phyloP scores from a whole-genome alignment of 2,797 vertebrate genomes.

The Coracias cyanogaster region DNA sequence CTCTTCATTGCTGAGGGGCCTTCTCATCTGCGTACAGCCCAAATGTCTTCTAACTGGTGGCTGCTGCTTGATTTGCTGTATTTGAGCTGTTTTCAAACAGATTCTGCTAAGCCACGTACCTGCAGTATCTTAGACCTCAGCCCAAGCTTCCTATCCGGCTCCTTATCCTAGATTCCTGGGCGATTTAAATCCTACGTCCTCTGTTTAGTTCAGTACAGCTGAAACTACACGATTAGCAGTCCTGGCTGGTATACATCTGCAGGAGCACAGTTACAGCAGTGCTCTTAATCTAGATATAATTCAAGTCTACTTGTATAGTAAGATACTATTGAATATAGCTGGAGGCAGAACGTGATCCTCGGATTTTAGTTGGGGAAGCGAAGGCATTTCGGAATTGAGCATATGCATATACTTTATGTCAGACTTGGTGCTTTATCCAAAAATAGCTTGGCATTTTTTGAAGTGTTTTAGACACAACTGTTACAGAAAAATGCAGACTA shows the following conservation, averaged over 20 bases:
- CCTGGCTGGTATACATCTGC: background rate
- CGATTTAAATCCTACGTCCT: background rate
- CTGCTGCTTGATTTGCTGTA: background rate
- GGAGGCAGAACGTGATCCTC: background rate
- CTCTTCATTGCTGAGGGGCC: background rate
- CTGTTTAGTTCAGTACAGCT: background rate
- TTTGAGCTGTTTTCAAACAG: background rate
- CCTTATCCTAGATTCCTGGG: slow-evolving; percentile 31
- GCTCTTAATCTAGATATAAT: background rate
- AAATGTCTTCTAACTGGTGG: background rate
- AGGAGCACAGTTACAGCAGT: background rate
- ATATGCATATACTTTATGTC: background rate
- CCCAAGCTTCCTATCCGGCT: slow-evolving; percentile 1
- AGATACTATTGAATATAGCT: accelerated
- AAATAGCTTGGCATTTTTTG: slow-evolving; percentile 44
- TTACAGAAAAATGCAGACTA: slow-evolving; percentile 1
- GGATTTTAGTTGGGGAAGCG: background rate
- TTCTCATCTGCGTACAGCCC: background rate
- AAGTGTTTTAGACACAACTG: background rate
- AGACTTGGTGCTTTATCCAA: slow-evolving; percentile 14
- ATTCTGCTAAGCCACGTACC: slow-evolving; percentile 2
- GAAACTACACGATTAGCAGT: background rate
- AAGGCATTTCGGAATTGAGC: background rate
- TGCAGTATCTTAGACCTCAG: background rate
- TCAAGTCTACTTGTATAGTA: background rate